Conservation (phyloP, 1,140 invertebrate species). For the Medauroidea extradentata region DNA sequence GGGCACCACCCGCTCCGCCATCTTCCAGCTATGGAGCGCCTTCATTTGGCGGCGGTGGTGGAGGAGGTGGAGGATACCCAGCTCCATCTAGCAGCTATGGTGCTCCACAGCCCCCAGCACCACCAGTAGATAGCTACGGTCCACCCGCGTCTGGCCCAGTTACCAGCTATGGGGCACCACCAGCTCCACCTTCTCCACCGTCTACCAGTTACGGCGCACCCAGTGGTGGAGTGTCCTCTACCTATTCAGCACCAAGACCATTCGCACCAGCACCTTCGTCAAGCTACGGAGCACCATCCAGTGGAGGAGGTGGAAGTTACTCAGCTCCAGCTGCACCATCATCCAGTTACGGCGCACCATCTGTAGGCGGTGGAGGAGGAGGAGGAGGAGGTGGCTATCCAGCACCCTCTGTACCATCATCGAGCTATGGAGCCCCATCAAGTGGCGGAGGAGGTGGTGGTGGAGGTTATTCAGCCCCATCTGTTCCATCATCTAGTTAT, state of each 20-base stretch:
- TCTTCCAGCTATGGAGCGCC: constrained; percentile 43
- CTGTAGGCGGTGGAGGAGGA: too few species aligned
- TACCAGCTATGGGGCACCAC: neutral
- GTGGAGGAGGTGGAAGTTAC: constrained; percentile 15
- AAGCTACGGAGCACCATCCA: constrained; percentile 32
- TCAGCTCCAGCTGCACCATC: constrained; percentile 21
- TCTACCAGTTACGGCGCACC: constrained; percentile 9
- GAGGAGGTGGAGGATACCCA: neutral
- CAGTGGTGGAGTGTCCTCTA: neutral
- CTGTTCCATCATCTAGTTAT: constrained; percentile 34
- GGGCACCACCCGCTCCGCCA: neutral
- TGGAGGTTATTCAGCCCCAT: neutral
- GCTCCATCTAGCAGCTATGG: constrained; percentile 18
- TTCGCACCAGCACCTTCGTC: constrained; percentile 22
- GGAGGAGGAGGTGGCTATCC: constrained; percentile 23
- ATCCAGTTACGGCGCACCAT: constrained; percentile 23
- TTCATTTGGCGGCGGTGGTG: neutral
- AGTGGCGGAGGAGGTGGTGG: neutral
- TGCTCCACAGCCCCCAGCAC: neutral
- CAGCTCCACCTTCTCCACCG: constrained; percentile 1
- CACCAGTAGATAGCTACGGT: too few species aligned
- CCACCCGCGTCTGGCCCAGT: too few species aligned
- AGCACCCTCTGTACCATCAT: neutral
- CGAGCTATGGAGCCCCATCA: constrained; percentile 9
- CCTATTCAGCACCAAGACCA: too few species aligned